Evolutionary conservation across 2,888 invertebrate genomes (phyloP).

Genomic region (Camptogramma bilineatum): DNA sequence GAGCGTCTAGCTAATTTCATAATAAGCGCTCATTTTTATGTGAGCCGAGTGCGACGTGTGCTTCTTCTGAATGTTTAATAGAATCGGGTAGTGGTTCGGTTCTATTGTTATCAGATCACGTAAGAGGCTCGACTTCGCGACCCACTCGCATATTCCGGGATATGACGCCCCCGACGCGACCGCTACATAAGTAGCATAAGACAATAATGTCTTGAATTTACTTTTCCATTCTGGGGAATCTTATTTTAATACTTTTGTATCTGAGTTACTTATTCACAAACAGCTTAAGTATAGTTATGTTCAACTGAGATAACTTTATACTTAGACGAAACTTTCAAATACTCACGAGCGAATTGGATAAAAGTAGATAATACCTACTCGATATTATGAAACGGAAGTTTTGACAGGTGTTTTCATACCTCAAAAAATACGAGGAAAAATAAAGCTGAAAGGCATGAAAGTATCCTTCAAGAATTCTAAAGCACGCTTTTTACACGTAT

Average conservation of each 20-base stretch:
- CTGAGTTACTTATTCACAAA: not conserved
- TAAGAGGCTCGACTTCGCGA: conserved; percentile 60
- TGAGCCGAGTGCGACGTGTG: conserved; percentile 71
- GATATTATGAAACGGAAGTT: too few relatives aligned
- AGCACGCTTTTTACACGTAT: not conserved
- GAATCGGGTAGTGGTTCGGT: conserved; percentile 64
- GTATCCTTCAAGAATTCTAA: not conserved
- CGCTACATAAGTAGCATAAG: too few relatives aligned
- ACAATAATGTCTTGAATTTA: conserved; percentile 57
- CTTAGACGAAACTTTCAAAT: not conserved
- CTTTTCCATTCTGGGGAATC: conserved; percentile 17
- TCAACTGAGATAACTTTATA: not conserved
- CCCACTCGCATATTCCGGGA: conserved; percentile 75
- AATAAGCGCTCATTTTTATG: conserved; percentile 84
- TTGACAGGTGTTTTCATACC: too few relatives aligned
- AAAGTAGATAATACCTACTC: too few relatives aligned
- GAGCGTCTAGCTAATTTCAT: conserved; percentile 80
- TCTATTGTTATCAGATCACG: conserved; percentile 61
- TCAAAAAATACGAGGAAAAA: not conserved
- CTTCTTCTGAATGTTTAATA: conserved; percentile 79
- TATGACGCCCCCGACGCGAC: conserved; percentile 71
- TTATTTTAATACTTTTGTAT: conserved; percentile 15
- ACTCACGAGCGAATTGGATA: not conserved
- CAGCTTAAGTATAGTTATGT: not conserved
- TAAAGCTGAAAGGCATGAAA: not conserved